Evolutionary conservation across 2,797 vertebrate genomes (phyloP).

Genomic region (Nothura maculosa): DNA sequence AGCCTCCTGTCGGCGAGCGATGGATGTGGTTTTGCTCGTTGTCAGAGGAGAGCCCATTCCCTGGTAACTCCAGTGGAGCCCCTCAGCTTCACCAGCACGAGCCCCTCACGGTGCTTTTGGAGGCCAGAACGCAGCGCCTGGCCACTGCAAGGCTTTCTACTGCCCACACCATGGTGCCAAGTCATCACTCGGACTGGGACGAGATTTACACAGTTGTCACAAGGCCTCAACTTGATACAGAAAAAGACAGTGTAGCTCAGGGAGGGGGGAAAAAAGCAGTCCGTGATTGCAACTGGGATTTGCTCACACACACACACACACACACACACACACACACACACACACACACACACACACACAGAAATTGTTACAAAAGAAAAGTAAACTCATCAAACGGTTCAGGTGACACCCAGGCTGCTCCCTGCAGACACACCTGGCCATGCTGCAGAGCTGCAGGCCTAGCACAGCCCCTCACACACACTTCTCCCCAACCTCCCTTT

Average conservation of each 20-base stretch:
- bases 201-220: constrained; percentile 48
- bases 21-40: constrained; percentile 48
- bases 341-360: neutral
- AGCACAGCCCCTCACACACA: neutral
- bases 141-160: neutral
- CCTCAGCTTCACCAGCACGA: neutral
- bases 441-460: neutral
- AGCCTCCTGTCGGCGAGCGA: constrained; percentile 58
- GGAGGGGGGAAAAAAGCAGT: neutral
- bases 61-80: constrained; percentile 18
- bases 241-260: constrained; percentile 33
- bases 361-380: constrained; percentile 34
- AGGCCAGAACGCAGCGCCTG: neutral
- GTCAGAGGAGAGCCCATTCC: neutral
- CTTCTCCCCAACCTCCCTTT: neutral
- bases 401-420: neutral
- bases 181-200: neutral
- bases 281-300: neutral
- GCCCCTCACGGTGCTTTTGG: neutral
- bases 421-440: neutral
- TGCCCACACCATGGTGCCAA: neutral
- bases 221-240: constrained; percentile 72
- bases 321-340: neutral
- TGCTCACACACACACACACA: neutral
- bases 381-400: constrained; percentile 8